phyloP scores from a whole-genome alignment of 2,113 vertebrate genomes.

The Capreolus pygargus region DNA sequence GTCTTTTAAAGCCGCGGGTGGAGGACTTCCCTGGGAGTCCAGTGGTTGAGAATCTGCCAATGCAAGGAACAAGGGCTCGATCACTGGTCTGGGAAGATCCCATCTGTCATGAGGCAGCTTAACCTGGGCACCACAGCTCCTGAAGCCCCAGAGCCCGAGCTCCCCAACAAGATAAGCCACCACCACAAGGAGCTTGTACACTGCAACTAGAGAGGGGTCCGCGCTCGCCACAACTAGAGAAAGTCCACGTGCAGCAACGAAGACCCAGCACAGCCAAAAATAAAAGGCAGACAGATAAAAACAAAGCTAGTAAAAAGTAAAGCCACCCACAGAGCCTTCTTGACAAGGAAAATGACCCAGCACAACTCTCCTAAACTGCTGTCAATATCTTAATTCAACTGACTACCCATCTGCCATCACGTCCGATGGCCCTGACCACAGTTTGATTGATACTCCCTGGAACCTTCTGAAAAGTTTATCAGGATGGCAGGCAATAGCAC shows the following conservation, averaged over 20 bases:
- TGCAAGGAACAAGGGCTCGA: not conserved
- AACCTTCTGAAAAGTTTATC: not conserved
- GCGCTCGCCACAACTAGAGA: not conserved
- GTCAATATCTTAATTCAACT: not conserved
- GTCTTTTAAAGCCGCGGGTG: not conserved
- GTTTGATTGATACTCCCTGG: not conserved
- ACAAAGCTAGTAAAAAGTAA: not conserved
- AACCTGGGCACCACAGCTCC: not conserved
- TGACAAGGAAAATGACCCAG: not conserved
- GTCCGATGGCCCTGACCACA: not conserved
- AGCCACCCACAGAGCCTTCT: not conserved
- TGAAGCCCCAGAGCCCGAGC: not conserved
- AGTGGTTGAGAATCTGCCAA: not conserved
- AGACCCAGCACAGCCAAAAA: not conserved
- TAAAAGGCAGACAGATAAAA: not conserved
- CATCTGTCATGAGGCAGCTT: not conserved
- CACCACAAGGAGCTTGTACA: fast-evolving
- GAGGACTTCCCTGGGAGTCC: not conserved
- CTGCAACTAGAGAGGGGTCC: fast-evolving
- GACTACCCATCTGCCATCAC: no score
- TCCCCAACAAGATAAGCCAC: not conserved
- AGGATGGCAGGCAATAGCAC: not conserved
- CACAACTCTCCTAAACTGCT: not conserved
- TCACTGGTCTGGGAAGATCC: not conserved
- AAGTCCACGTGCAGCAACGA: not conserved